Evolutionary conservation across 1,140 invertebrate genomes (phyloP).

Genomic region (Drosophila erecta): DNA sequence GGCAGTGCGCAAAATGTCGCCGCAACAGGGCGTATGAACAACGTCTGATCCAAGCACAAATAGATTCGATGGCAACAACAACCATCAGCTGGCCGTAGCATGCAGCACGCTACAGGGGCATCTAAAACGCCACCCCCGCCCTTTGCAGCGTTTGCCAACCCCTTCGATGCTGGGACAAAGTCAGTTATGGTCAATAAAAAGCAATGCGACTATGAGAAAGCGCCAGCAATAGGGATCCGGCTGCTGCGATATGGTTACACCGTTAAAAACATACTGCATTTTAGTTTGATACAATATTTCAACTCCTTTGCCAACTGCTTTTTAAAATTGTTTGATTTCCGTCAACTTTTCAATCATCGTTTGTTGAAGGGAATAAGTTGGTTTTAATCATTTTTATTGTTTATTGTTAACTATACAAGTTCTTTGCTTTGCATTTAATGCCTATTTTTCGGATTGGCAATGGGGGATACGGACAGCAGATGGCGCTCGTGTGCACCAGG

Average conservation of each 20-base stretch:
- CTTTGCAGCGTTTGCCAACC: background rate
- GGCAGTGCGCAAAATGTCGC: slow-evolving; percentile 68
- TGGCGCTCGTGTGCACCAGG: slow-evolving; percentile 34
- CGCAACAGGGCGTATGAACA: slow-evolving; percentile 74
- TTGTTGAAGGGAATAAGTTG: no score
- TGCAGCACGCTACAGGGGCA: slow-evolving; percentile 36
- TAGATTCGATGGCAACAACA: slow-evolving; percentile 33
- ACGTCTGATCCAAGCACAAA: slow-evolving; percentile 36
- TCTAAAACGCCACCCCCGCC: slow-evolving; percentile 25
- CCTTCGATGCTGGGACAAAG: slow-evolving; percentile 62
- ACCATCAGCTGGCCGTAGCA: slow-evolving; percentile 43
- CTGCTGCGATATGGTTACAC: background rate
- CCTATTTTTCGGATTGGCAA: background rate
- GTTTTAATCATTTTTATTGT: no score
- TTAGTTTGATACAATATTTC: no score
- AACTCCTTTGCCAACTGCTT: no score
- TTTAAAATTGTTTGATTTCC: no score
- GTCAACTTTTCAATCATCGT: no score
- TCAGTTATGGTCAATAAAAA: slow-evolving; percentile 83
- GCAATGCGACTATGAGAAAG: slow-evolving; percentile 72
- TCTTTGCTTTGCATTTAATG: background rate
- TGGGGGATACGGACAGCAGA: slow-evolving; percentile 43
- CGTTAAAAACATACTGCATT: background rate
- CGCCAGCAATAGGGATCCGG: slow-evolving; percentile 14
- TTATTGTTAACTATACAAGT: no score